Conservation (phyloP, 2,797 vertebrate species). For the Typhlichthys eigenmanni region DNA sequence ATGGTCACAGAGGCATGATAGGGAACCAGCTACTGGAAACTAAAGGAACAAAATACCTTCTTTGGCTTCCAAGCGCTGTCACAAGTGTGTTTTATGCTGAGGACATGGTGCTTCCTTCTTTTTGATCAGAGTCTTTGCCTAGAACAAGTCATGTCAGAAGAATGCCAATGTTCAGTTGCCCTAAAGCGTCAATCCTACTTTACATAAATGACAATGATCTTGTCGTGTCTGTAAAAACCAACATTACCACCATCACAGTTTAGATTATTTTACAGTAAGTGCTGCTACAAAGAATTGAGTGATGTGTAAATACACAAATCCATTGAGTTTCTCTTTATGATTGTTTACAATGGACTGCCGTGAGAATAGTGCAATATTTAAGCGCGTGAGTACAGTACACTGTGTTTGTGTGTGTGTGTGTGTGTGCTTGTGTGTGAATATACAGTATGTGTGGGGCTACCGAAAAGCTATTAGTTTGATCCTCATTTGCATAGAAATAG, state of each 20-base stretch:
- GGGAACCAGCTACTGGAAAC: slow-evolving; percentile 58
- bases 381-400: slow-evolving; percentile 21
- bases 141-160: slow-evolving; percentile 4
- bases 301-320: slow-evolving; percentile 15
- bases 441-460: slow-evolving; percentile 1
- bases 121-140: slow-evolving; percentile 27
- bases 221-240: slow-evolving; percentile 24
- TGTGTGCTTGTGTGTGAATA: slow-evolving; percentile 7
- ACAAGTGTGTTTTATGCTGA: slow-evolving; percentile 53
- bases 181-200: slow-evolving; percentile 26
- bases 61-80: slow-evolving; percentile 54
- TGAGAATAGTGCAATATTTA: slow-evolving; percentile 67
- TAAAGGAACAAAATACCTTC: slow-evolving; percentile 39
- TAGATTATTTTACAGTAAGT: slow-evolving; percentile 43
- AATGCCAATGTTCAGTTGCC: too few relatives aligned
- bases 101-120: slow-evolving; percentile 55
- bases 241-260: slow-evolving; percentile 18
- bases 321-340: slow-evolving; percentile 16
- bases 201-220: slow-evolving; percentile 26
- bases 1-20: slow-evolving; percentile 49
- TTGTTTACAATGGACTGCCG: slow-evolving; percentile 16
- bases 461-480: slow-evolving; percentile 24
- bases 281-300: slow-evolving; percentile 45
- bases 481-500: slow-evolving; percentile 43
- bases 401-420: slow-evolving; percentile 9